A percentile compares a stretch with the other conserved stretches of the same genome.
Conservation (phyloP, 2,888 invertebrate species). For the Dexiosoma caninum region DNA sequence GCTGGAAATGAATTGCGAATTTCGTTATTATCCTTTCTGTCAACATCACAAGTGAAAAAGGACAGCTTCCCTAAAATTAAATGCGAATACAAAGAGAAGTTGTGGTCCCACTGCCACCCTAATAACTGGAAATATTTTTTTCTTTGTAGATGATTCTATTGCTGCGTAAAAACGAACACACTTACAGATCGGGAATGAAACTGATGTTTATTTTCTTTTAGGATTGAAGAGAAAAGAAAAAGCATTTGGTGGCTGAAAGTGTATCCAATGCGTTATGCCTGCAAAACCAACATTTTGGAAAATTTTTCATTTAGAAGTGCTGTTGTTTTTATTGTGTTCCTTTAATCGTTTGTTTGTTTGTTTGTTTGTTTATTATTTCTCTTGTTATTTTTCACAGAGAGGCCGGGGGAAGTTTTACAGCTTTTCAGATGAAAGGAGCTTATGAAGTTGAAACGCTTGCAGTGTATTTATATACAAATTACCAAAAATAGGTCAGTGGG, state of each 20-base stretch:
- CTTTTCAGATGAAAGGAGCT: neutral
- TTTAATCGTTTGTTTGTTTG: neutral
- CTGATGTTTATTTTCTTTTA: neutral
- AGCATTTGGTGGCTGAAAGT: neutral
- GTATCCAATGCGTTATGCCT: neutral
- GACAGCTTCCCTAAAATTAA: too few species aligned
- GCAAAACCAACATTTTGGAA: neutral
- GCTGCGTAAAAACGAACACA: slow-evolving; percentile 8
- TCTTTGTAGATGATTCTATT: neutral
- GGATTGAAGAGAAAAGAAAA: neutral
- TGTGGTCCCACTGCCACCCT: neutral
- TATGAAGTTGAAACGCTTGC: neutral
- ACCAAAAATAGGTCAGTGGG: slow-evolving; percentile 2
- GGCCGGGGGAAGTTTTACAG: neutral
- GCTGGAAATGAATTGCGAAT: slow-evolving; percentile 49
- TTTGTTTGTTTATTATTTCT: neutral
- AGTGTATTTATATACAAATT: neutral
- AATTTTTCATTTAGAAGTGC: neutral
- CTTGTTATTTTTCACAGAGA: too few species aligned
- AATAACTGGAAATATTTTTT: neutral
- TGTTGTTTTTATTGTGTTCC: neutral
- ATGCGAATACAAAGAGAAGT: neutral
- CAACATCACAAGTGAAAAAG: neutral
- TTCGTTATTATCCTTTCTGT: neutral
- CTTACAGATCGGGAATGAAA: neutral